phyloP scores from a whole-genome alignment of 2,888 invertebrate genomes.

The Xiphydria camelus region DNA sequence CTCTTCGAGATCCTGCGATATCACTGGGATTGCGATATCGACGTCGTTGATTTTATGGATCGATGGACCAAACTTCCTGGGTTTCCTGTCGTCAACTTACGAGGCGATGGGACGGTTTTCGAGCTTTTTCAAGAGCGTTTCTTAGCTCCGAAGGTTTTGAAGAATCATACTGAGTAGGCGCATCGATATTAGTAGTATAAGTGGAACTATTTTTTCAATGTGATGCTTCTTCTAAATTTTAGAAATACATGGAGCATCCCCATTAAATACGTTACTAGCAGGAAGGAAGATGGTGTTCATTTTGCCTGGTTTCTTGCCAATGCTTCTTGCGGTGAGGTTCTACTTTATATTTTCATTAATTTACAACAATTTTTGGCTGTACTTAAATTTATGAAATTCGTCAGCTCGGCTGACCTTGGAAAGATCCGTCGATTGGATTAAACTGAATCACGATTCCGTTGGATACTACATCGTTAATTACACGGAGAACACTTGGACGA shows the following conservation, averaged over 20 bases:
- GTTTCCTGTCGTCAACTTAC: conserved; percentile 29
- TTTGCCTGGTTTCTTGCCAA: conserved; percentile 32
- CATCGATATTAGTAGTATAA: neutral
- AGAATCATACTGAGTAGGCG: neutral
- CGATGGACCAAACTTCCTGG: conserved; percentile 30
- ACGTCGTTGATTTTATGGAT: conserved; percentile 24
- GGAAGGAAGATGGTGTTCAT: conserved; percentile 18
- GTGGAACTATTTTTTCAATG: too few relatives aligned
- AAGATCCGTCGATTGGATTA: conserved; percentile 31
- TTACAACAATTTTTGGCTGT: neutral
- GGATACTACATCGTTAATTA: conserved; percentile 37
- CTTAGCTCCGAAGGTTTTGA: neutral
- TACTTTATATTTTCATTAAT: neutral
- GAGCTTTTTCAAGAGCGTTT: conserved; percentile 15
- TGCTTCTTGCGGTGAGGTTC: conserved; percentile 25
- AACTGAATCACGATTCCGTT: conserved; percentile 31
- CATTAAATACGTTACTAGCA: conserved; percentile 27
- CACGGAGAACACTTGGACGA: conserved; percentile 26
- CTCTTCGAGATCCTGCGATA: conserved; percentile 27
- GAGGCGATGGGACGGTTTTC: conserved; percentile 6
- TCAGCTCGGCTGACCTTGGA: conserved; percentile 25
- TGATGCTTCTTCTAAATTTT: neutral
- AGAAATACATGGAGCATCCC: conserved; percentile 29
- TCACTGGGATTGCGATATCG: conserved; percentile 13
- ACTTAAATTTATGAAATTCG: neutral